Base-by-base conservation (phyloP, 2,888 invertebrate genomes). In the Urechis unicinctus region DNA sequence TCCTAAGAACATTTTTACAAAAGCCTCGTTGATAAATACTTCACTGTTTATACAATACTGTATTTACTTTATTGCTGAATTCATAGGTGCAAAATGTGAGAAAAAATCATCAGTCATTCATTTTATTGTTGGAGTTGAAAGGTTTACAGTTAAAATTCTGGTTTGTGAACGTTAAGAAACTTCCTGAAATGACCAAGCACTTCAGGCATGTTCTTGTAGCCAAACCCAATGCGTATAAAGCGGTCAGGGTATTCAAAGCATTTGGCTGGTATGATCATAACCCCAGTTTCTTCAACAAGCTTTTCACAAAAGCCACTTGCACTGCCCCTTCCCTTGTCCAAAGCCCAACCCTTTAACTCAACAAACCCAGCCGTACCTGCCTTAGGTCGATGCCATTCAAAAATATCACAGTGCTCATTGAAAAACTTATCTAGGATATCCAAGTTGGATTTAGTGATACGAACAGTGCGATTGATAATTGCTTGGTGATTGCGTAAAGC, bases 321-420 rank as follows among this genome's bases (percentile, higher is more conserved):
- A 1, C 53, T 41, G 2, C 60, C 56, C 9, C 50, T 50, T 1
- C 17, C n/a, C 3, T 17, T 13, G 6, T n/a, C 13, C 45, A 9
- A 45, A 6, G 21, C 6, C 13, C 22, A n/a, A 17, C 48, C 52
- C 41, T 57, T 57, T 9, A 74, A 62, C 56, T 67, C 66, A 57
- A 70, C 53, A 52, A 72, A 71, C 28, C 51, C 55, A n/a, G 56
- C 52, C 36, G 68, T 68, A 28, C 67, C 59, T 1, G 61, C 61
- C 9, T 41, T n/a, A 9, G 61, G 61, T 52, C 67, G 66, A 41
- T 70, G n/a, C 70, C 58, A 58, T 56, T 62, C 50, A 28, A 57
- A 58, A 21, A 59, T 5, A 25, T 62, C 59, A 6, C n/a, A 17
- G 31, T 56, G 51, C 5, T 55, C 47, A 13, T 6, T n/a, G 22